A percentile compares a stretch with the other conserved stretches of the same genome.
phyloP scores from a whole-genome alignment of 1,140 invertebrate species.

The Olivierus martensii region DNA sequence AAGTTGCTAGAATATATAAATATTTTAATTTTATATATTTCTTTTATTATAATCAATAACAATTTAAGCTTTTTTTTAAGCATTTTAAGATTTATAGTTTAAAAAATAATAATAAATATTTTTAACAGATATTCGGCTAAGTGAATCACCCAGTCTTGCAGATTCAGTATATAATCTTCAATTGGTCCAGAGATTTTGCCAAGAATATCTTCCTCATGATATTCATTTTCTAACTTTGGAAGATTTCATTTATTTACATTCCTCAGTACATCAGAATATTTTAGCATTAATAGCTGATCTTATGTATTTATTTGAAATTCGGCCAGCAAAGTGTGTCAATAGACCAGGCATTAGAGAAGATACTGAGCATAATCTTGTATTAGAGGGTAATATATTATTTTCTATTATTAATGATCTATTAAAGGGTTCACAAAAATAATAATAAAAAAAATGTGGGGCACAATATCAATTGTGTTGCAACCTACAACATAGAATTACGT shows the following conservation, averaged over 20 bases:
- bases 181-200: conserved; percentile 76
- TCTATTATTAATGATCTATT: too few species aligned
- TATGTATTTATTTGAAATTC: conserved; percentile 88
- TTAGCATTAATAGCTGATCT: conserved; percentile 88
- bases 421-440: too few species aligned
- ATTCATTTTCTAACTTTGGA: conserved; percentile 92
- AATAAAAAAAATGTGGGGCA: too few species aligned
- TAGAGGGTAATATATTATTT: background rate
- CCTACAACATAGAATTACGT: too few species aligned
- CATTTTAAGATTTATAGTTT: background rate
- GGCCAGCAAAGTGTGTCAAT: conserved; percentile 73
- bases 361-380: background rate
- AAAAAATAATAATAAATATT: background rate
- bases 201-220: conserved; percentile 60
- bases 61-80: too few species aligned
- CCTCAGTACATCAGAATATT: conserved; percentile 83
- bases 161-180: conserved; percentile 91
- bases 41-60: too few species aligned
- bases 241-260: conserved; percentile 89
- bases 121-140: conserved; percentile 36
- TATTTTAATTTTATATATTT: too few species aligned
- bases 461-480: too few species aligned
- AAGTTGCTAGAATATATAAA: too few species aligned
- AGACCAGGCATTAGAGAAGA: conserved; percentile 37
- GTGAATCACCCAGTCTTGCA: conserved; percentile 42